Evolutionary conservation across 2,797 vertebrate genomes (phyloP).

Genomic region (Acanthurus tractus): DNA sequence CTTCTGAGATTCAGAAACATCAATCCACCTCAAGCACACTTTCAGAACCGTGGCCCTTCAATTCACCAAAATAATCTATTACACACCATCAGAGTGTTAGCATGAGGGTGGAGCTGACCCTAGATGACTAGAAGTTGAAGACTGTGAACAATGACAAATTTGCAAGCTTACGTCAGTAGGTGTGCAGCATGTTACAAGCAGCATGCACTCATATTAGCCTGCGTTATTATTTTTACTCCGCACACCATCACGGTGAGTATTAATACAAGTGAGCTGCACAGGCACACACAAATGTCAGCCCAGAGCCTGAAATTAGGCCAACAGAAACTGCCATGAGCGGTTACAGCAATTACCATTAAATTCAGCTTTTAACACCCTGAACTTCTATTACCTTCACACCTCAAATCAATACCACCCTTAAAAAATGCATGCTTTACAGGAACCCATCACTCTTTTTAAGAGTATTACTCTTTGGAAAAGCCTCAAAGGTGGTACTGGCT

Average conservation of each 20-base stretch:
- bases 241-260: neutral
- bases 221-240: conserved; percentile 8
- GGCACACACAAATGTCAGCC: neutral
- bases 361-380: conserved; percentile 5
- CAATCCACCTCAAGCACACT: conserved; percentile 30
- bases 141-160: neutral
- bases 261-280: neutral
- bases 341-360: conserved; percentile 8
- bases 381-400: conserved; percentile 10
- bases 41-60: conserved; percentile 11
- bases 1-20: conserved; percentile 37
- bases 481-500: conserved; percentile 28
- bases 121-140: conserved; percentile 3
- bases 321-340: neutral
- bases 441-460: conserved; percentile 29
- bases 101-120: conserved; percentile 33
- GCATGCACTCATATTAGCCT: neutral
- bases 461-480: conserved; percentile 29
- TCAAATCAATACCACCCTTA: conserved; percentile 27
- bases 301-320: neutral
- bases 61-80: conserved; percentile 42
- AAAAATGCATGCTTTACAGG: conserved; percentile 18
- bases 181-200: neutral
- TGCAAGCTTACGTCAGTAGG: neutral
- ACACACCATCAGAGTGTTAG: conserved; percentile 22